A percentile compares a stretch with the other conserved stretches of the same genome.
Conservation (phyloP, 1,140 invertebrate genomes). For the Parapsyche elsis region DNA sequence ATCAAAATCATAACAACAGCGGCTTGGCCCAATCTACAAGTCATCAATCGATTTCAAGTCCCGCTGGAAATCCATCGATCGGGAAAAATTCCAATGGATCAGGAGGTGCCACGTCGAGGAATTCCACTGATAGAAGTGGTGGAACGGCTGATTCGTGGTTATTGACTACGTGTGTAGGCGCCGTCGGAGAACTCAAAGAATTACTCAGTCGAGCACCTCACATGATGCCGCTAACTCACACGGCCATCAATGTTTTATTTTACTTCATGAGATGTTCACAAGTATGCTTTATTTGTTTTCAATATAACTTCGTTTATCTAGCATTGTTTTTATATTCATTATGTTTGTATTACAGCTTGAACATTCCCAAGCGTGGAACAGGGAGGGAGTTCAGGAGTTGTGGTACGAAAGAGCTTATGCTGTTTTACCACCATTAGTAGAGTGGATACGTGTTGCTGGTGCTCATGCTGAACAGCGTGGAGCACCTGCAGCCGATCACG, state of each 20-base stretch:
- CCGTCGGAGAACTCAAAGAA: conserved; percentile 80
- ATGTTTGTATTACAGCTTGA: conserved; percentile 67
- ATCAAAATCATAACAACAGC: conserved; percentile 58
- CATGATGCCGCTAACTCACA: conserved; percentile 70
- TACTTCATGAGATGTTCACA: conserved; percentile 94
- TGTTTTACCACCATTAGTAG: conserved; percentile 85
- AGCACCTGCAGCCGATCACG: conserved; percentile 81
- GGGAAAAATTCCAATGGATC: conserved; percentile 67
- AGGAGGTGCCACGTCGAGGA: conserved; percentile 45
- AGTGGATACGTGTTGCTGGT: conserved; percentile 85
- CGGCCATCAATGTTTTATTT: conserved; percentile 82
- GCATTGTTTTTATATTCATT: conserved; percentile 32
- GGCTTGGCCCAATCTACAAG: conserved; percentile 51
- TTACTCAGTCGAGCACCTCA: conserved; percentile 73
- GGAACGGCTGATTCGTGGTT: conserved; percentile 75
- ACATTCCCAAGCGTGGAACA: conserved; percentile 62
- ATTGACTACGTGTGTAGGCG: conserved; percentile 89
- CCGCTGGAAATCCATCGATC: conserved; percentile 52
- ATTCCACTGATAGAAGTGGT: conserved; percentile 56
- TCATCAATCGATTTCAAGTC: conserved; percentile 53
- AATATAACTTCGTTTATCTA: conserved; percentile 33
- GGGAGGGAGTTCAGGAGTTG: conserved; percentile 75
- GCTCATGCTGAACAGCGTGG: conserved; percentile 87
- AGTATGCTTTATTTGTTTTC: conserved; percentile 58
- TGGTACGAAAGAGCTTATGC: conserved; percentile 89